phyloP scores from a whole-genome alignment of 2,797 vertebrate genomes.

The Anas acuta region DNA sequence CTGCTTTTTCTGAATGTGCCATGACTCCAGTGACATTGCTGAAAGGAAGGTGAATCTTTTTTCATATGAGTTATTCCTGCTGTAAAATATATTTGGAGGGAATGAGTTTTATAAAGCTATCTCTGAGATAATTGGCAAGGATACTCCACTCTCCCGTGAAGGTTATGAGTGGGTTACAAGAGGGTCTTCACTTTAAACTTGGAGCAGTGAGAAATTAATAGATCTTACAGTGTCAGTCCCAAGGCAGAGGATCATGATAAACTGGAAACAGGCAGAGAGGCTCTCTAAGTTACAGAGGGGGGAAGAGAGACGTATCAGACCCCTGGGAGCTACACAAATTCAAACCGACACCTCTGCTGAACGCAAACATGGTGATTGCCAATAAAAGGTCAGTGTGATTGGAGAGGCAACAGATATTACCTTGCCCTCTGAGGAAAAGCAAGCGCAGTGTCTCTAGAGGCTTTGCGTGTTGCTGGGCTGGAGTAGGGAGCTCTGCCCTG shows the following conservation, averaged over 20 bases:
- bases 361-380: background rate
- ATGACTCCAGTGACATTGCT: constrained; percentile 70
- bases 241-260: constrained; percentile 54
- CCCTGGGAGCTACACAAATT: background rate
- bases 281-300: background rate
- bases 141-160: constrained; percentile 65
- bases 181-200: constrained; percentile 59
- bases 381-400: constrained; percentile 21
- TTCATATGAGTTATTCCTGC: constrained; percentile 53
- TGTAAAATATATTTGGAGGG: constrained; percentile 64
- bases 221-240: constrained; percentile 50
- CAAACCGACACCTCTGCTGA: background rate
- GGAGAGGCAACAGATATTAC: constrained; percentile 6
- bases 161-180: constrained; percentile 62
- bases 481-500: background rate
- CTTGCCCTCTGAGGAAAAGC: background rate
- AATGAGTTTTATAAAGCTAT: constrained; percentile 71
- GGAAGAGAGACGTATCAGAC: background rate
- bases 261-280: constrained; percentile 27
- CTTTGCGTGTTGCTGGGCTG: background rate
- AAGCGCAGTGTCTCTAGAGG: background rate
- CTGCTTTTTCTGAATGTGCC: constrained; percentile 23
- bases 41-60: constrained; percentile 72
- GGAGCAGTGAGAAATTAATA: constrained; percentile 67
- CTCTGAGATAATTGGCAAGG: constrained; percentile 71